Base-by-base conservation (phyloP, 30 jellyfish, hydroid and myxozoan species). In the Catostylus mosaicus region DNA sequence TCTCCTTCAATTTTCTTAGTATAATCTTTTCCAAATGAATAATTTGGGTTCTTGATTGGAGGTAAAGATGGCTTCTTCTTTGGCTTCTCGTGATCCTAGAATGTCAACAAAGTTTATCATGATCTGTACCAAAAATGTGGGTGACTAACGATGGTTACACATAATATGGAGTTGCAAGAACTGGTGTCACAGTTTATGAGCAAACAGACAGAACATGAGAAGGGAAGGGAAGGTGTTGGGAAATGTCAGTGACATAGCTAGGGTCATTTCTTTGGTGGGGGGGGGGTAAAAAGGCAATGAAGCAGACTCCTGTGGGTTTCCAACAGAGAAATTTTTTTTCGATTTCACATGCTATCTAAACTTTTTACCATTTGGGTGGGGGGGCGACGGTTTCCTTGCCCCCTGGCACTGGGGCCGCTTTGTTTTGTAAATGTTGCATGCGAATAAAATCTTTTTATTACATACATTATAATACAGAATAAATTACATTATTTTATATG, bases 1-100 rank as follows among this genome's bases (percentile, higher is more conserved):
- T 95, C 99, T 54, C 92, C 85, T 79, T 95, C 99, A 88, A 95
- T 95, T 56, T 90, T 85, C 76, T 95, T 97, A 10, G 51, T 66
- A 62, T 95, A 93, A 23, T 88, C 98, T 69, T 93, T 80, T 51
- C 90, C 90, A 65, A 66, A 48, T 23, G 90, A 62, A 77, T 80
- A 80, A 40, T 64, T 80, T 45, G 78, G 90, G 50, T 80, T 80
- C 35, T 80, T 80, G 66, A 80, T 69, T 30, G 90, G 90, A 30
- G 90, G 83, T 22, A 80, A 67, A 1, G 76, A 20, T 43, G 90
- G 90, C 66, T 65, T 80, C 83, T 65, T 67, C 61, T 80, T 65
- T 37, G n/a, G 18, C 31, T 63, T 50, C 54, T 63, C 90, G 16
- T 65, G 83, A 46, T 80, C 90, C 90, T 80, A 23, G 12, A 62